Evolutionary conservation across 2,888 invertebrate species (phyloP).

Genomic region (Tribolium freemani): DNA sequence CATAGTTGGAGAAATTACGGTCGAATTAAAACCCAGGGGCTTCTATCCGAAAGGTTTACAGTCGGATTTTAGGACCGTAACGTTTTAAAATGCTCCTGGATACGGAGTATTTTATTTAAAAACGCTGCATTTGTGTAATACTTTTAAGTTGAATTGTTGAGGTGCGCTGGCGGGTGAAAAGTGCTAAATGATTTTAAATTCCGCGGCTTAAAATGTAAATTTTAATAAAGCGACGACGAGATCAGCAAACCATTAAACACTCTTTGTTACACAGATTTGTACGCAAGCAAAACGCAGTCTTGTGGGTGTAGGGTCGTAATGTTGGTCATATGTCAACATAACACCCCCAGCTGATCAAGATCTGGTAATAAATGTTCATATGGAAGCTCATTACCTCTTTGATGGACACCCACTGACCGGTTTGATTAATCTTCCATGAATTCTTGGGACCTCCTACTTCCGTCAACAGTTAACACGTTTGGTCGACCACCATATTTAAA

Average conservation of each 20-base stretch:
- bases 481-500: conserved; percentile 7
- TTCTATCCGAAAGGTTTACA: conserved; percentile 15
- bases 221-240: background rate
- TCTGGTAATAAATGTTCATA: conserved; percentile 47
- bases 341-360: conserved; percentile 37
- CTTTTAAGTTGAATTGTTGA: conserved; percentile 16
- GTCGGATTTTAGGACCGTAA: conserved; percentile 29
- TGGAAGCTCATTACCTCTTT: conserved; percentile 52
- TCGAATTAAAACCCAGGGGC: conserved; percentile 30
- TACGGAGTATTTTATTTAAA: conserved; percentile 13
- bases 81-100: conserved; percentile 15
- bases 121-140: conserved; percentile 10
- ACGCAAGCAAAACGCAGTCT: background rate
- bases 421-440: conserved; percentile 56
- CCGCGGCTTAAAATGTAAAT: conserved; percentile 2
- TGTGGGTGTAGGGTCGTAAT: background rate
- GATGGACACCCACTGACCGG: conserved; percentile 51
- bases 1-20: conserved; percentile 37
- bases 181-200: conserved; percentile 15
- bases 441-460: conserved; percentile 50
- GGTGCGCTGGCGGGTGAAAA: conserved; percentile 14
- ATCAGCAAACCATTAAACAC: conserved; percentile 11
- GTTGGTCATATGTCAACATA: conserved; percentile 14
- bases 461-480: conserved; percentile 13
- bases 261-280: background rate